Conservation (phyloP, 1,140 invertebrate species). For the Nephila pilipes region DNA sequence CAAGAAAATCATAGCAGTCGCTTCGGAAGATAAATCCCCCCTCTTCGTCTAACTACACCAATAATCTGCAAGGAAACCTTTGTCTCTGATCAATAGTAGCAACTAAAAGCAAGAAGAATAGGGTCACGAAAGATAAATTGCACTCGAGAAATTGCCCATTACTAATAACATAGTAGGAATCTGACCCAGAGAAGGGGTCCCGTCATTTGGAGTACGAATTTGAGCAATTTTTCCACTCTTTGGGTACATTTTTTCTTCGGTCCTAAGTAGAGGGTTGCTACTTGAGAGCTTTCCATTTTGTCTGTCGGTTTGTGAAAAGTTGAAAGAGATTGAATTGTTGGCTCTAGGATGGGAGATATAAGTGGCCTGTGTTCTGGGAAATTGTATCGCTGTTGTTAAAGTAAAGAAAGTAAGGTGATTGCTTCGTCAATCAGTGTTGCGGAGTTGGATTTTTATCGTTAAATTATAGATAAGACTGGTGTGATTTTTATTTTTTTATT, state of each 20-base stretch:
- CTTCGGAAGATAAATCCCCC: neutral
- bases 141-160: constrained; percentile 59
- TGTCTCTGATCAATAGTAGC: constrained; percentile 32
- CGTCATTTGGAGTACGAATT: constrained; percentile 39
- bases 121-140: constrained; percentile 53
- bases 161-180: constrained; percentile 62
- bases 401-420: neutral
- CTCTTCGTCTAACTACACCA: constrained; percentile 29
- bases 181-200: constrained; percentile 21
- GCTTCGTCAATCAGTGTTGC: neutral
- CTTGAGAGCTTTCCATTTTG: neutral
- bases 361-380: neutral
- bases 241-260: neutral
- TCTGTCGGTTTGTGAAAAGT: constrained; percentile 14
- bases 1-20: neutral
- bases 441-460: neutral
- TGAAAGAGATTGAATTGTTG: constrained; percentile 34
- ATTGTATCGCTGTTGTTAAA: neutral
- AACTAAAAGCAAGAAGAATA: constrained; percentile 18
- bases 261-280: constrained; percentile 19
- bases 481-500: too few relatives aligned
- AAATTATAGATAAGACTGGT: too few relatives aligned
- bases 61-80: constrained; percentile 29
- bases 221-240: constrained; percentile 58
- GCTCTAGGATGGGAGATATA: neutral